Evolutionary conservation across 2,888 invertebrate species (phyloP).

Genomic region (Scrobipalpa costella): DNA sequence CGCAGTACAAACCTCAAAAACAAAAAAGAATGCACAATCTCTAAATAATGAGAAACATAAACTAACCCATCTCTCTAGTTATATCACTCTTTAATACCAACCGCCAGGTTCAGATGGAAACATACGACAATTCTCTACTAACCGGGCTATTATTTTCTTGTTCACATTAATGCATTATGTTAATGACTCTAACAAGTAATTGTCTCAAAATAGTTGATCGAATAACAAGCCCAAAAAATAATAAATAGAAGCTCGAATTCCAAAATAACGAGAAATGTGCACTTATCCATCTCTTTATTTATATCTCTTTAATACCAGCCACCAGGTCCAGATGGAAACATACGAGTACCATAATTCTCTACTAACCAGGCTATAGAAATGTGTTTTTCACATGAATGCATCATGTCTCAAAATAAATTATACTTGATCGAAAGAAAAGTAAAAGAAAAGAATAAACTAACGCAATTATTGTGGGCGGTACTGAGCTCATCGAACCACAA

Average conservation of each 20-base stretch:
- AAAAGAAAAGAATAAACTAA: too few relatives aligned
- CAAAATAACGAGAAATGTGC: too few relatives aligned
- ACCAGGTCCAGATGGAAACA: conserved; percentile 8
- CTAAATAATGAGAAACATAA: neutral
- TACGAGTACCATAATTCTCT: neutral
- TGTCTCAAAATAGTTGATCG: too few relatives aligned
- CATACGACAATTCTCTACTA: neutral
- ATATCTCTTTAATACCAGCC: neutral
- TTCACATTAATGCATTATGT: too few relatives aligned
- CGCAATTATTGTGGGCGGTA: too few relatives aligned
- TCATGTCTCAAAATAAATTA: too few relatives aligned
- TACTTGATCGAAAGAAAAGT: too few relatives aligned
- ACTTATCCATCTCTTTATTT: conserved; percentile 2
- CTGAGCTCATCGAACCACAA: too few relatives aligned
- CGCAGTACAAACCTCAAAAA: too few relatives aligned
- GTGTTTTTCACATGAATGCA: neutral
- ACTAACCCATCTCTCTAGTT: neutral
- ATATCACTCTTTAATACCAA: neutral
- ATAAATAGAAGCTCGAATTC: too few relatives aligned
- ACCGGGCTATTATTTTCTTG: neutral
- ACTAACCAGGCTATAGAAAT: neutral
- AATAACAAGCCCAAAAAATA: too few relatives aligned
- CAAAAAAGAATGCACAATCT: neutral
- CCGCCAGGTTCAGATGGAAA: neutral
- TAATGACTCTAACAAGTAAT: too few relatives aligned